Base-by-base conservation (phyloP, 2,888 invertebrate species). In the Pseudococcus longispinus region DNA sequence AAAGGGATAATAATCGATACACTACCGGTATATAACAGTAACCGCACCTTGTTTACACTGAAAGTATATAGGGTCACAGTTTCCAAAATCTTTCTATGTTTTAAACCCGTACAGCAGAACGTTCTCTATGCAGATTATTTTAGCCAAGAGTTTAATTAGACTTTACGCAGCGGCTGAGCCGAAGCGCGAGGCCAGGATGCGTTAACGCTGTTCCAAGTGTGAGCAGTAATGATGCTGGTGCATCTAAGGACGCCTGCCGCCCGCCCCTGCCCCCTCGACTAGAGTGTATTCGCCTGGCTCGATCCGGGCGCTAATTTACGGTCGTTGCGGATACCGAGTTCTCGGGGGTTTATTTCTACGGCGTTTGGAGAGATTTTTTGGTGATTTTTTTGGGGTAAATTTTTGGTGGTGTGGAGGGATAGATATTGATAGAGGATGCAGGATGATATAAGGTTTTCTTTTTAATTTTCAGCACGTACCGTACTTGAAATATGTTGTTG, bases 1-100 rank as follows among this genome's bases (percentile, higher is more conserved):
- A 89, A 89, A 89, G 88, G 88, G 88, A 89, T 88, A 88, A 89
- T 89, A 89, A 89, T 89, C 89, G 88, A 89, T 89, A 89, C 87
- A 77, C 86, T 51, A 86, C 86, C 86, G 86, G 86, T 86, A 86
- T 77, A 86, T 80, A 86, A 85, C 46, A 74, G 85, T 80, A 86
- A 86, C 86, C 86, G 86, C 86, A 86, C 86, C 86, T 86, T 86
- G 86, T 86, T 86, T 86, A 86, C 74, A 85, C 85, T 65, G 77
- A 86, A 77, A 86, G 77, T 86, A 77, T 46, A 85, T 44, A 86
- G 86, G 86, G 80, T 77, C 86, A 86, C 84, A 84, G 84, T 84
- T 60, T 84, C 84, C 84, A 84, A 84, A 84, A 84, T 84, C 60
- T 84, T 84, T 84, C 84, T 55, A 29, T 65, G 60, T 42, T 84